Evolutionary conservation across 2,888 invertebrate genomes (phyloP), one percentile per base, ranked within the genome.

Genomic region (Archips crataeganus): DNA sequence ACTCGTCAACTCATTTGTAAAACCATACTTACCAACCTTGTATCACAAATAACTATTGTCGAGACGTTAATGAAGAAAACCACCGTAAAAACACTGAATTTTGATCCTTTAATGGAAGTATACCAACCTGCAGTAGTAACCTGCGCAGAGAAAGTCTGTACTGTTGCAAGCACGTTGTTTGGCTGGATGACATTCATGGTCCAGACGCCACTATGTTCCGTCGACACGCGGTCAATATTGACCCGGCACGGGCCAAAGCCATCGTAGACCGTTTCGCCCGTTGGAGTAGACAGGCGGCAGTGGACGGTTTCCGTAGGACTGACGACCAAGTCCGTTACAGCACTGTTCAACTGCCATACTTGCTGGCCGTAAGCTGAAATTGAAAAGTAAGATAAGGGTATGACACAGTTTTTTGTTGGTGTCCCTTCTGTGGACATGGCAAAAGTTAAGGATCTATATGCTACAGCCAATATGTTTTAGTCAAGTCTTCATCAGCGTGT

Each of bases 301-400:
- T 90, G 93, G 0, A 89, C 80, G 0, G 88, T 84, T 65, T 87
- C 78, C 67, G 85, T 84, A 0, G 92, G 87, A 0, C 94, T 93
- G 8, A 92, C 68, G 0, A 47, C 47, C 1, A 75, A 72, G 42
- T 78, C 74, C 36, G 83, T 75, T 0, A 90, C 81, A 3, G 85
- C 77, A 32, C 78, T 80, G 54, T 87, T 87, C 47, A 80, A 74
- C 15, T 62, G 77, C 83, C 85, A 86, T 2, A 70, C 67, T 1
- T 76, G 60, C 3, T 68, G 71, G 4, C 60, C 62, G 45, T 70
- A 62, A n/a, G 67, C 68, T 73, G 69, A 42, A 51, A 68, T 5
- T 15, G 9, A n/a, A 36, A 49, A 23, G 23, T 23, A 23, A 23
- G 23, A 1, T 23, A 23, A 23, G n/a, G n/a, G 23, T 23, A 0